Conservation (phyloP, 37 sponge, comb jelly and placozoan genomes). For the Oscarella lobularis region DNA sequence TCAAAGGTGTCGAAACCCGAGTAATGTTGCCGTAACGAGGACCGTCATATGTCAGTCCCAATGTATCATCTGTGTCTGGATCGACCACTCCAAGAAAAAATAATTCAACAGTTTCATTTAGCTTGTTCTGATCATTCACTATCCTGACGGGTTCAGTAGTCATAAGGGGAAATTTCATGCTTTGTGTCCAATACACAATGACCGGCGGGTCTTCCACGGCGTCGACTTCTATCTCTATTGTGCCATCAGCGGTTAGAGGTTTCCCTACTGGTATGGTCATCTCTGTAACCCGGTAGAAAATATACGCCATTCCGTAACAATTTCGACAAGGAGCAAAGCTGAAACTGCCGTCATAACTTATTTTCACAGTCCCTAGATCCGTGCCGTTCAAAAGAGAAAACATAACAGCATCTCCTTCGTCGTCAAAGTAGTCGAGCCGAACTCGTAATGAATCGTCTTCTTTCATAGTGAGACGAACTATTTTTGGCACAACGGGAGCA, state of each 20-base stretch:
- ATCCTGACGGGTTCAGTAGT: too few species aligned
- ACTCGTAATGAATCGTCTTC: background rate
- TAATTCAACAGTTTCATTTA: background rate
- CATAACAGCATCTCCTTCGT: background rate
- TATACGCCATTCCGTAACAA: background rate
- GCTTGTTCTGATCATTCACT: background rate
- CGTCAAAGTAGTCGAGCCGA: background rate
- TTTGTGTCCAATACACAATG: background rate
- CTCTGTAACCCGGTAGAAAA: background rate
- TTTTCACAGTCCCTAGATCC: background rate
- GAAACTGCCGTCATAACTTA: background rate
- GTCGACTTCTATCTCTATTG: background rate
- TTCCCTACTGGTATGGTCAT: background rate
- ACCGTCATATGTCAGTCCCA: too few species aligned
- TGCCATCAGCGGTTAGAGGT: background rate
- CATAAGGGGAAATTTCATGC: too few species aligned
- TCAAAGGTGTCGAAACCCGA: too few species aligned
- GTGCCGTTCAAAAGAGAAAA: background rate
- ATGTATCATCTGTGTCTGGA: background rate
- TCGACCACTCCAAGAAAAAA: background rate
- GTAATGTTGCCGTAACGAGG: too few species aligned
- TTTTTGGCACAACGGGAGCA: background rate
- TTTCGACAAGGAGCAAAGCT: background rate
- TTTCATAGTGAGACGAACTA: background rate
- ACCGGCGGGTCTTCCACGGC: background rate